Percentiles rank a stretch among this genome's conserved stretches.
Conservation (phyloP, 2,113 vertebrate genomes). For the Vanacampus margaritifer region DNA sequence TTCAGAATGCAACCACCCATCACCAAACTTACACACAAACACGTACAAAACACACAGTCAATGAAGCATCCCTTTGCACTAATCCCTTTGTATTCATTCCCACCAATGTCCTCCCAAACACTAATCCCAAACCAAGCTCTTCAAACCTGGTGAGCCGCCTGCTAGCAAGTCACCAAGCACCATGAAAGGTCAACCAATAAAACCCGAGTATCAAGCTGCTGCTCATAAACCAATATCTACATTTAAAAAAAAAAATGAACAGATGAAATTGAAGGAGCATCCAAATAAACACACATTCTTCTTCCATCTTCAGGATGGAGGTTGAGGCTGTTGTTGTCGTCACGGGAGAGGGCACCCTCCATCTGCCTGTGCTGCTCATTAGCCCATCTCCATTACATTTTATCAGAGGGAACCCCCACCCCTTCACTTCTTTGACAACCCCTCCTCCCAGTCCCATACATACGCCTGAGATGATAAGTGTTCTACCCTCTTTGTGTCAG, state of each 20-base stretch:
- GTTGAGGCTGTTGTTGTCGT: conserved; percentile 40
- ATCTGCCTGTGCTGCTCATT: conserved; percentile 69
- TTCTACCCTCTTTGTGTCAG: conserved; percentile 59
- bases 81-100: conserved; percentile 78
- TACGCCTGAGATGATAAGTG: conserved; percentile 74
- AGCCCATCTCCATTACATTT: conserved; percentile 66
- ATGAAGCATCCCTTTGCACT: conserved; percentile 64
- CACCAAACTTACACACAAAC: conserved; percentile 49
- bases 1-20: conserved; percentile 41
- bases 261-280: background rate
- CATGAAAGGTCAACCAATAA: conserved; percentile 18
- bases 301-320: conserved; percentile 44
- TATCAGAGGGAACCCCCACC: conserved; percentile 53
- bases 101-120: conserved; percentile 56
- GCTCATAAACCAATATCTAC: background rate
- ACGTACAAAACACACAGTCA: conserved; percentile 49
- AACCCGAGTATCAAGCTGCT: conserved; percentile 19
- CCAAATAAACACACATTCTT: conserved; percentile 1
- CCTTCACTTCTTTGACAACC: conserved; percentile 58
- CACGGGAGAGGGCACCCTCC: conserved; percentile 62
- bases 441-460: conserved; percentile 65
- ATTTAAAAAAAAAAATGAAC: background rate
- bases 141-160: conserved; percentile 67
- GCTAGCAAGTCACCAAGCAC: conserved; percentile 48
- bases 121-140: conserved; percentile 62